Conservation (phyloP, 2,113 vertebrate genomes). For the Mellivora capensis region DNA sequence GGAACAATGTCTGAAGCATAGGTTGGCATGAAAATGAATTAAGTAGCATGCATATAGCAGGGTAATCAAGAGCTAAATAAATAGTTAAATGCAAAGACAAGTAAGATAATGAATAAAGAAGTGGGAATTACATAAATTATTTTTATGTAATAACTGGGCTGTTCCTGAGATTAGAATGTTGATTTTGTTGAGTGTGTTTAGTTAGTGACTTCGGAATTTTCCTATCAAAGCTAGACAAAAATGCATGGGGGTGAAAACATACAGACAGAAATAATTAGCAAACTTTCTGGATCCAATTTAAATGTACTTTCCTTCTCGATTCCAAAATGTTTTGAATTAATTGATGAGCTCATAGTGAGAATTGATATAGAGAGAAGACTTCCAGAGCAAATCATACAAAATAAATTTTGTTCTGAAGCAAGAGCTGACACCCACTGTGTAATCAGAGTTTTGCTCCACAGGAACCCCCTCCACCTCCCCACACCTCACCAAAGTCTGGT, state of each 20-base stretch:
- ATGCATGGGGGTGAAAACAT: neutral
- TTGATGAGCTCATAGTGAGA: conserved; percentile 45
- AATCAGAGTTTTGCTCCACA: conserved; percentile 31
- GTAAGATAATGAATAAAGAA: neutral
- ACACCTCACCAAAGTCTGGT: neutral
- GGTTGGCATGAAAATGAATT: neutral
- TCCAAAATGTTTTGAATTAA: conserved; percentile 51
- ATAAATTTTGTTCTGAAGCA: conserved; percentile 60
- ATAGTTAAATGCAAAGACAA: neutral
- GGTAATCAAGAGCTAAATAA: neutral
- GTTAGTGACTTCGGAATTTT: neutral
- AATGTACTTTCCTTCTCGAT: neutral
- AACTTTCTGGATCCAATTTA: conserved; percentile 4
- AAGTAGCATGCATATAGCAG: neutral
- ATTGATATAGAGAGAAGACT: neutral
- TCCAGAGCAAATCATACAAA: conserved; percentile 56
- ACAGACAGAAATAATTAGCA: conserved; percentile 1
- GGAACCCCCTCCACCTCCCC: neutral
- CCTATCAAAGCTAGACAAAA: conserved; percentile 19
- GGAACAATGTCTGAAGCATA: neutral
- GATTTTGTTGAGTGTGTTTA: neutral
- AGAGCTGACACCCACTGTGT: conserved; percentile 28
- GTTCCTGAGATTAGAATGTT: neutral
- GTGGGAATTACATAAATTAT: neutral
- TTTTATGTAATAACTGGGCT: neutral